Evolutionary conservation across 2,113 vertebrate genomes (phyloP).

Genomic region (Australoheros scitulus): DNA sequence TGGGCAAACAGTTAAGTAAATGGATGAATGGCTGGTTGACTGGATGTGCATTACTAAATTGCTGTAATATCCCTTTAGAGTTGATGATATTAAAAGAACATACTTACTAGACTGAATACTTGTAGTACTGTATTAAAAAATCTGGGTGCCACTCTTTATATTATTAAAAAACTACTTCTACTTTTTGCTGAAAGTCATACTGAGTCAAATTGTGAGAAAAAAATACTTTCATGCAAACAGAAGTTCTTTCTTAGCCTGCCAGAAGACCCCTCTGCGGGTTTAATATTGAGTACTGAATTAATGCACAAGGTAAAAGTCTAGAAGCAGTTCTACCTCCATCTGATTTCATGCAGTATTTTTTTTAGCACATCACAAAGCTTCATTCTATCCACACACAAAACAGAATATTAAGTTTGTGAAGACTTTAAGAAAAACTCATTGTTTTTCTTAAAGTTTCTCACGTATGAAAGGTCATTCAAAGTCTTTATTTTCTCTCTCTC

Average conservation of each 20-base stretch:
- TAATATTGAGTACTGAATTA: constrained; percentile 24
- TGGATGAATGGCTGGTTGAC: not conserved
- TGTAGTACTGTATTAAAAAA: not conserved
- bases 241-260: not conserved
- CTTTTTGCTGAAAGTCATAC: constrained; percentile 5
- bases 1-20: not conserved
- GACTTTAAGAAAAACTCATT: constrained; percentile 22
- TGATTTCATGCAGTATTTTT: constrained; percentile 7
- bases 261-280: constrained; percentile 7
- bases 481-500: not conserved
- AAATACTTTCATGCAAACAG: not conserved
- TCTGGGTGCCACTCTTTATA: not conserved
- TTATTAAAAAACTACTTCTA: not conserved
- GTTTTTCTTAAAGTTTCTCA: not conserved
- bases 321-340: not conserved
- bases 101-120: not conserved
- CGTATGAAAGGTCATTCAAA: constrained; percentile 41
- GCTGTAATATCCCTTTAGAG: not conserved
- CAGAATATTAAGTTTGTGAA: constrained; percentile 37
- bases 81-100: not conserved
- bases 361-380: not conserved
- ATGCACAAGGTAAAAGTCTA: constrained; percentile 21
- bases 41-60: not conserved
- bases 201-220: not conserved
- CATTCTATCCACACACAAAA: constrained; percentile 3